Evolutionary conservation across 1,140 invertebrate species (phyloP), one percentile per base, ranked within the genome.

Genomic region (Drosophila parabipectinata): DNA sequence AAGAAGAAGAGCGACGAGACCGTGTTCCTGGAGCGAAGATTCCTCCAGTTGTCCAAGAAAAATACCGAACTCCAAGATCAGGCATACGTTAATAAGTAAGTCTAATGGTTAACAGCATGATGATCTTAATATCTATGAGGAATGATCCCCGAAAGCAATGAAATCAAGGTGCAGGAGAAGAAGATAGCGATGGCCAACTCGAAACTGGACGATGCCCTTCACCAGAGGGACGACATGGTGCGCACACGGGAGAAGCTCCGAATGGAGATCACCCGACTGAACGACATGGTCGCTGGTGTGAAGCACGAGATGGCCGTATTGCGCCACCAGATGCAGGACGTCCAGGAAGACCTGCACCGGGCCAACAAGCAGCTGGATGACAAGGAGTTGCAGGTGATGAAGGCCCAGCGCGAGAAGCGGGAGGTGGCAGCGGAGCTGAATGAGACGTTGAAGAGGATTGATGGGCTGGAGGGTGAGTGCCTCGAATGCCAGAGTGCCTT

Each of bases 401-500:
- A 71, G 5, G 1, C 62, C 0, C 4, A 10, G 0, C 79, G 61
- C 5, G 77, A 84, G 28, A 74, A 57, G 3, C 18, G 28, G 1
- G 79, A 89, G 1, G 2, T 75, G 1, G 4, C 14, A 0, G 1
- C 10, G 8, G 83, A 88, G 48, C 9, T 26, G 6, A 73, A 67
- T 3, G 63, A 54, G 0, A 24, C 72, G 1, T 60, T 34, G n/a
- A 79, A 84, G 12, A 57, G 41, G 28, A 72, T 79, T 30, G 79
- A 81, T 10, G 44, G 14, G 2, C 34, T 91, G 1, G 90, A 90
- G 6, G 79, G 84, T 66, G 62, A 47, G 48, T 32, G 26, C 5
- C 5, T 28, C 26, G 5, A 28, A 4, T 28, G 5, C 26, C 21
- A 0, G 21, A 21, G 21, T 28, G 26, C 26, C 26, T 24, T 26